These are phyloP conservation scores for Ptyas mucosa DNA, from an alignment of 2,113 vertebrate genomes.

Conservation along the genomic window DNA sequence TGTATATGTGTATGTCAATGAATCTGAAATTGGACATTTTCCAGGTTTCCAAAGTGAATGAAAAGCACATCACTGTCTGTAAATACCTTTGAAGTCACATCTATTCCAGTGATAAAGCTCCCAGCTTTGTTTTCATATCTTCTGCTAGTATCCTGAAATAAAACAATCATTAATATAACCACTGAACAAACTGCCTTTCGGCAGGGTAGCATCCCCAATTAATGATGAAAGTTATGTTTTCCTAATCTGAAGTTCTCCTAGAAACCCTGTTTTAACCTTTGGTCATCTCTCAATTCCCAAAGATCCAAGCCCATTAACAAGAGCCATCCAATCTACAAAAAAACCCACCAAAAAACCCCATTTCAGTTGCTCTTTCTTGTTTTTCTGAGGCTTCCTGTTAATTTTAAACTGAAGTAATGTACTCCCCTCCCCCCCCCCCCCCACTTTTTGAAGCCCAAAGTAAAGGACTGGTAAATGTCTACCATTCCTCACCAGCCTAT, in stretches of 20 bases:
- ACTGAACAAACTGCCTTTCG: conserved; percentile 12
- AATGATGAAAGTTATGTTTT: background rate
- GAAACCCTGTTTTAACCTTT: background rate
- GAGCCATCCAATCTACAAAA: background rate
- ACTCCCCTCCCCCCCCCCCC: no score
- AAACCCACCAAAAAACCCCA: background rate
- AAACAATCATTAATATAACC: conserved; percentile 32
- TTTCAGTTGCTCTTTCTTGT: background rate
- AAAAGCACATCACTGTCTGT: background rate
- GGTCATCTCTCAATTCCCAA: background rate
- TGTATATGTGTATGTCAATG: background rate
- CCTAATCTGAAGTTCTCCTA: background rate
- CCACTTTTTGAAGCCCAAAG: background rate
- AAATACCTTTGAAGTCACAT: conserved; percentile 93
- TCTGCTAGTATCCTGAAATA: conserved; percentile 85
- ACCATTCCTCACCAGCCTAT: background rate
- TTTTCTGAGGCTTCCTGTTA: background rate
- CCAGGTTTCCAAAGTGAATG: background rate
- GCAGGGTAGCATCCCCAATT: background rate
- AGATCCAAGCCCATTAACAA: background rate
- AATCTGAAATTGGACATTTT: background rate
- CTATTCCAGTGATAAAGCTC: conserved; percentile 96
- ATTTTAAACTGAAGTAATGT: background rate
- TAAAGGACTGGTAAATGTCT: background rate
- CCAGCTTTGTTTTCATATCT: conserved; percentile 96